Conservation (phyloP, 1,140 invertebrate species). For the Lasaia peninsularis region DNA sequence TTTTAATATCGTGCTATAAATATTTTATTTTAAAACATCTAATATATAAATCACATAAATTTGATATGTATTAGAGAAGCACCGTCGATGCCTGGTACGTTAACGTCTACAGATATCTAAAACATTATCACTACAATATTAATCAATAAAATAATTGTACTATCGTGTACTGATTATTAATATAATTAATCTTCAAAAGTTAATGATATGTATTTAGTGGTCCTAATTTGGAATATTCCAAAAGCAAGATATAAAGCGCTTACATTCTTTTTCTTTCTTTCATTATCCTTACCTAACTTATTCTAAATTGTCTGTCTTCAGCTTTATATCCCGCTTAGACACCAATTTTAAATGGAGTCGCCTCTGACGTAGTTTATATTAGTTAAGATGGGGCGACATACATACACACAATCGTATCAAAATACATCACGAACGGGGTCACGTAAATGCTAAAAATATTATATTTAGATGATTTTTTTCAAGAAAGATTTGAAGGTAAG, state of each 20-base stretch:
- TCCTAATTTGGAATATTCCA: constrained; percentile 69
- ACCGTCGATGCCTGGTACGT: constrained; percentile 58
- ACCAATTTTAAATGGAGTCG: constrained; percentile 65
- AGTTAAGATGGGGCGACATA: constrained; percentile 37
- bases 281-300: constrained; percentile 43
- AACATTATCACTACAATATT: constrained; percentile 67
- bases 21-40: constrained; percentile 35
- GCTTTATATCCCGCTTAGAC: constrained; percentile 70
- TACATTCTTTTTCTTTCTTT: constrained; percentile 65
- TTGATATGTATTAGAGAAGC: constrained; percentile 50
- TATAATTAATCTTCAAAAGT: constrained; percentile 48
- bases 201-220: constrained; percentile 71
- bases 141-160: constrained; percentile 71
- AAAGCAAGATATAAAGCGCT: constrained; percentile 75
- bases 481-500: not conserved
- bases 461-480: not conserved
- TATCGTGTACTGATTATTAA: constrained; percentile 56
- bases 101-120: constrained; percentile 50
- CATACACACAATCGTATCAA: constrained; percentile 28
- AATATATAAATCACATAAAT: constrained; percentile 65
- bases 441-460: constrained; percentile 20
- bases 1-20: constrained; percentile 11
- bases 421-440: constrained; percentile 21
- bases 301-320: constrained; percentile 44
- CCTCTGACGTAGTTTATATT: constrained; percentile 56